Evolutionary conservation across 2,888 invertebrate genomes (phyloP).

Genomic region (Erebia ligea): DNA sequence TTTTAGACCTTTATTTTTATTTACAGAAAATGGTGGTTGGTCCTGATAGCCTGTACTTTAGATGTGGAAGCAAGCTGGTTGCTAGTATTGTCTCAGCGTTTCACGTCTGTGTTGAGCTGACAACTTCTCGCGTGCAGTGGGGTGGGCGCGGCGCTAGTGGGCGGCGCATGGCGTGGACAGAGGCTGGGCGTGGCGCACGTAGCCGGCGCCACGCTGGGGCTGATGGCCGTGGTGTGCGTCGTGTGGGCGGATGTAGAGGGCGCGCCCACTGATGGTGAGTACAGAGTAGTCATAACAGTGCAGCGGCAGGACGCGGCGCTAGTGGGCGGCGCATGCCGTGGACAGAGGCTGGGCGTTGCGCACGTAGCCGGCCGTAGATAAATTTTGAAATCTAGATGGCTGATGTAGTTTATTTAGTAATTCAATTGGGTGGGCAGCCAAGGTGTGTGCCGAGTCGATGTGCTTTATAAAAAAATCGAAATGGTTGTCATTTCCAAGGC

Average conservation of each 20-base stretch:
- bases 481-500: no score
- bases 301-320: constrained; percentile 82
- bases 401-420: no score
- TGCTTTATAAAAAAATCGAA: no score
- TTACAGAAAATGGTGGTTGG: constrained; percentile 86
- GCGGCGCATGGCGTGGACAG: constrained; percentile 90
- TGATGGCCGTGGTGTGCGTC: constrained; percentile 92
- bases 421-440: no score
- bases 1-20: not conserved
- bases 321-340: constrained; percentile 90
- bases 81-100: constrained; percentile 89
- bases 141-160: constrained; percentile 91
- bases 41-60: constrained; percentile 88
- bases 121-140: constrained; percentile 94
- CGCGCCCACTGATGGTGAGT: constrained; percentile 84
- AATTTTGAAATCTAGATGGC: no score
- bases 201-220: constrained; percentile 88
- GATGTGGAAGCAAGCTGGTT: constrained; percentile 95
- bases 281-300: not conserved
- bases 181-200: constrained; percentile 86
- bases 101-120: constrained; percentile 81
- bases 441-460: no score
- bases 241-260: constrained; percentile 92
- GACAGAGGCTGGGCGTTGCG: constrained; percentile 88
- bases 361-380: constrained; percentile 80